Percentiles rank a stretch among this genome's conserved stretches.
Evolutionary conservation across 2,888 invertebrate species (phyloP).

Genomic region (Drosophila quinaria): DNA sequence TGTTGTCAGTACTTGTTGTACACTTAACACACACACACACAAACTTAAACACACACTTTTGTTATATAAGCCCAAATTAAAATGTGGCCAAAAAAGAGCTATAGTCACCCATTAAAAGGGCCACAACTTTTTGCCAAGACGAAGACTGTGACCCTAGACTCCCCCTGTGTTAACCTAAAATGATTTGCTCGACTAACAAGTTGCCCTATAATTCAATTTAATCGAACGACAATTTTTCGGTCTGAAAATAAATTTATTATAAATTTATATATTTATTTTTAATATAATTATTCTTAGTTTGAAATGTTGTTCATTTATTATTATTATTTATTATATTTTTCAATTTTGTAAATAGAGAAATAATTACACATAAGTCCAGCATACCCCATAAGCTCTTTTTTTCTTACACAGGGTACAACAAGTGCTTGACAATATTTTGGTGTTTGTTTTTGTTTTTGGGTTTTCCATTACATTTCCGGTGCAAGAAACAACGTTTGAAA

Average conservation of each 20-base stretch:
- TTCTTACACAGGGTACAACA: slow-evolving; percentile 12
- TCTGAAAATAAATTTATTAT: background rate
- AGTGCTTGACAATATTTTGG: slow-evolving; percentile 34
- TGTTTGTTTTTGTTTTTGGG: slow-evolving; percentile 14
- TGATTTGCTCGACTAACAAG: slow-evolving; percentile 3
- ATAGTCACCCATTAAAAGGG: slow-evolving; percentile 15
- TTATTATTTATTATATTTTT: no score
- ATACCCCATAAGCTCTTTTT: no score
- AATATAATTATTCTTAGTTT: no score
- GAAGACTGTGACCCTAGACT: slow-evolving; percentile 7
- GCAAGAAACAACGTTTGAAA: slow-evolving; percentile 3
- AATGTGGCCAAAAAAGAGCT: slow-evolving; percentile 28
- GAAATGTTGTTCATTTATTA: no score
- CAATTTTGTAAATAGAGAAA: no score
- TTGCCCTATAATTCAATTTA: background rate
- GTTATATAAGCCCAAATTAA: slow-evolving; percentile 29
- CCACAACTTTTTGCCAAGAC: slow-evolving; percentile 13
- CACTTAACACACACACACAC: slow-evolving; percentile 12
- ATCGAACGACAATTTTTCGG: background rate
- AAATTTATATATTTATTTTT: background rate
- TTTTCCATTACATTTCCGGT: slow-evolving; percentile 36
- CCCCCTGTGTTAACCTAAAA: background rate
- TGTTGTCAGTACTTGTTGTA: slow-evolving; percentile 32
- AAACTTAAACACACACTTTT: slow-evolving; percentile 22
- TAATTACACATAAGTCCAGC: no score